Evolutionary conservation across 2,888 invertebrate species (phyloP).

Genomic region (Prionchulus punctatus): DNA sequence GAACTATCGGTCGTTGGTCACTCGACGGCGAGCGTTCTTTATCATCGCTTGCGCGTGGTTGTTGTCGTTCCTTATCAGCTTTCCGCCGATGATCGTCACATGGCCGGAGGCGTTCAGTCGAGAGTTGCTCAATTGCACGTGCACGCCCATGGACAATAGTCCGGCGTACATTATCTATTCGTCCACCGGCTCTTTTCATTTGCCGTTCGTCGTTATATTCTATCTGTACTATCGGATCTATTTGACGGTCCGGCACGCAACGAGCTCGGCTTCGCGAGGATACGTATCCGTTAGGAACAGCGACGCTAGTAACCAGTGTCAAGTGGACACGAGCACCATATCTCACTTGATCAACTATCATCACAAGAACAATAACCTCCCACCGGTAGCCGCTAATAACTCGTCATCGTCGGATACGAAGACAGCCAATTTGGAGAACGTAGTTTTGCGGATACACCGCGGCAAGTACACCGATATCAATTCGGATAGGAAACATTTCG

Average conservation of each 20-base stretch:
- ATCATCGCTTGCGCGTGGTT: constrained; percentile 62
- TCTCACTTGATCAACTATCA: too few relatives aligned
- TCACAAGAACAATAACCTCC: too few relatives aligned
- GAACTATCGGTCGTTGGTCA: background rate
- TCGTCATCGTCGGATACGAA: too few relatives aligned
- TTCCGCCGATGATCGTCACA: constrained; percentile 80
- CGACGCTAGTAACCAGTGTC: too few relatives aligned
- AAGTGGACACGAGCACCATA: too few relatives aligned
- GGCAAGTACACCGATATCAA: background rate
- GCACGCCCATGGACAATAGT: constrained; percentile 1
- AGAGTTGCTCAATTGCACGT: constrained; percentile 14
- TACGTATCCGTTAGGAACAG: too few relatives aligned
- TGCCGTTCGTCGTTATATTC: constrained; percentile 1
- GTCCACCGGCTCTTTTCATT: constrained; percentile 1
- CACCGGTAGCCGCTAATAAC: too few relatives aligned
- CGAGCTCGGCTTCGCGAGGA: too few relatives aligned
- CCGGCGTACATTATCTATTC: constrained; percentile 1
- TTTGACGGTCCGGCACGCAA: background rate
- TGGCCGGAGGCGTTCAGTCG: constrained; percentile 18
- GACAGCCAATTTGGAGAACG: too few relatives aligned
- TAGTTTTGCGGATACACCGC: background rate
- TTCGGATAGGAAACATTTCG: background rate
- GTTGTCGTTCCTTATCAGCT: constrained; percentile 83
- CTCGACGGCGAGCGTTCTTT: background rate
- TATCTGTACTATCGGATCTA: background rate